Conservation (phyloP, 2,888 invertebrate species). For the Trissolcus japonicus region DNA sequence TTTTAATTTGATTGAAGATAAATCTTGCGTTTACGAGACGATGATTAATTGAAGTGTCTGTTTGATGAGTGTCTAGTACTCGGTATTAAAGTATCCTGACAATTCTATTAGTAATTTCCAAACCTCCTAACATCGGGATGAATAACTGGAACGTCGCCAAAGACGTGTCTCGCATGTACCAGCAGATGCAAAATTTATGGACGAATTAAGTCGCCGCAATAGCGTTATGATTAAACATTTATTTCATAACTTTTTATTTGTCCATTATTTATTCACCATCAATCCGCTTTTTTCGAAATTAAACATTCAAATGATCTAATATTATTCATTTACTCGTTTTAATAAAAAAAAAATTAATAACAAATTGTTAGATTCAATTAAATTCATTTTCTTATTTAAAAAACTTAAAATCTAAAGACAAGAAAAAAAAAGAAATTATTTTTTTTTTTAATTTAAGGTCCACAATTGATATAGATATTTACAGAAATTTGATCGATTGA, state of each 20-base stretch:
- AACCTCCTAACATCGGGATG: constrained; percentile 38
- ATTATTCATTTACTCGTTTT: no score
- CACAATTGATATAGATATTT: background rate
- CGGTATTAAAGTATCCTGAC: constrained; percentile 24
- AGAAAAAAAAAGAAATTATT: no score
- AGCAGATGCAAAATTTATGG: constrained; percentile 31
- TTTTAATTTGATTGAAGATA: background rate
- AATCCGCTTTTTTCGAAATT: background rate
- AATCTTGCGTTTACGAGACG: background rate
- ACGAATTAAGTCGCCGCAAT: constrained; percentile 40
- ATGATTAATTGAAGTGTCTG: constrained; percentile 2
- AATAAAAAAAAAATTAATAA: no score
- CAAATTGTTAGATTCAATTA: background rate
- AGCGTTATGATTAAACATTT: constrained; percentile 38
- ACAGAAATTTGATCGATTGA: background rate
- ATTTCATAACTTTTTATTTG: constrained; percentile 24
- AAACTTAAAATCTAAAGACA: background rate
- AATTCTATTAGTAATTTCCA: constrained; percentile 38
- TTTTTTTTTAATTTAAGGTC: no score
- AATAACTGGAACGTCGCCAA: constrained; percentile 44
- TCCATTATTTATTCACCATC: background rate
- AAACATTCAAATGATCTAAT: no score
- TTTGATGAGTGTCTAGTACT: background rate
- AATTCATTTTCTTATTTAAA: no score
- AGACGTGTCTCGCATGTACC: constrained; percentile 29